Percentiles rank a stretch among this genome's conserved stretches.
Conservation (phyloP, 2,888 invertebrate species). For the Ectropis crepuscularia region DNA sequence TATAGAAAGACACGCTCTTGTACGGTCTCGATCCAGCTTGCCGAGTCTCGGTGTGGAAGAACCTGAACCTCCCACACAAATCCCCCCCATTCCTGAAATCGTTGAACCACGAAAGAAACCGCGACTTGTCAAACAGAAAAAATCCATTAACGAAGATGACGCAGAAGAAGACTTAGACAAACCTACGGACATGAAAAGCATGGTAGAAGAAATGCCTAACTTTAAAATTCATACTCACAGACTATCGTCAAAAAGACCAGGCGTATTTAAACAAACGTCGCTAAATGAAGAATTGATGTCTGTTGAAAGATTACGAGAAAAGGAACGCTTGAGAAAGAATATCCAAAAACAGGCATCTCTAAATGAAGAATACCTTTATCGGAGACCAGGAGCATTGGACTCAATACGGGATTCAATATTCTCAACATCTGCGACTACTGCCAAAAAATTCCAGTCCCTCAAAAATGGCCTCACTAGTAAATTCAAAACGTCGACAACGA, state of each 20-base stretch:
- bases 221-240: constrained; percentile 83
- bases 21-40: constrained; percentile 90
- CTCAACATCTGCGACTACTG: constrained; percentile 88
- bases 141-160: constrained; percentile 91
- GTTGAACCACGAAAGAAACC: constrained; percentile 87
- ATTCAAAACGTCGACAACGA: constrained; percentile 92
- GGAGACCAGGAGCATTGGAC: constrained; percentile 87
- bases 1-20: constrained; percentile 88
- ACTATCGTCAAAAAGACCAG: constrained; percentile 80
- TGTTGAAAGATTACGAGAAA: constrained; percentile 92
- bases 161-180: constrained; percentile 87
- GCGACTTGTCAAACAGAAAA: constrained; percentile 93
- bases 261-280: constrained; percentile 92
- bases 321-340: constrained; percentile 91
- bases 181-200: constrained; percentile 88
- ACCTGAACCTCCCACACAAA: constrained; percentile 57
- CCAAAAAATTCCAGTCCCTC: constrained; percentile 90
- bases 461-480: constrained; percentile 93
- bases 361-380: constrained; percentile 93
- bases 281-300: constrained; percentile 96
- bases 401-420: constrained; percentile 90
- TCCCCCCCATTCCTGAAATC: constrained; percentile 60
- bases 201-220: constrained; percentile 87
- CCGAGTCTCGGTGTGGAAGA: constrained; percentile 86
- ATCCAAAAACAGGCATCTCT: constrained; percentile 95